Percentiles rank a stretch among this genome's conserved stretches.
Evolutionary conservation across 2,888 invertebrate genomes (phyloP).

Genomic region (Eupithecia inturbata): DNA sequence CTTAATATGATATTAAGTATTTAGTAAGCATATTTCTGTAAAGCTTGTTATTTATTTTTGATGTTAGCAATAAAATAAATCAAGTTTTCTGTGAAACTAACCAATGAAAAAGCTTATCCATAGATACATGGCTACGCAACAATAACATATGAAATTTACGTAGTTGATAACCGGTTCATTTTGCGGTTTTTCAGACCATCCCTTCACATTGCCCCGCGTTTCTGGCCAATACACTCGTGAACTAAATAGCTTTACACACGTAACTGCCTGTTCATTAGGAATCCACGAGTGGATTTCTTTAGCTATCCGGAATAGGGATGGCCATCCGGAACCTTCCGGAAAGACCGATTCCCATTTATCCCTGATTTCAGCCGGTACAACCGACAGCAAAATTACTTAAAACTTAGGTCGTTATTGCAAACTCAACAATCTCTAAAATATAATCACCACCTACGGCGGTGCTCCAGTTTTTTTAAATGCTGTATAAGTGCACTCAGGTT

Average conservation of each 20-base stretch:
- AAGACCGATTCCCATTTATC: slow-evolving; percentile 26
- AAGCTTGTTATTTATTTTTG: no score
- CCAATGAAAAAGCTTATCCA: no score
- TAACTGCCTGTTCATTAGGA: not conserved
- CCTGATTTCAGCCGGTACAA: slow-evolving; percentile 1
- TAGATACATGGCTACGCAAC: no score
- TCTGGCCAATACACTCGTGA: not conserved
- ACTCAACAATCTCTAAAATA: not conserved
- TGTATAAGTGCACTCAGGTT: not conserved
- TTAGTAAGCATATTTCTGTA: no score
- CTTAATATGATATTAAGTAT: no score
- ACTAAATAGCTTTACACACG: not conserved
- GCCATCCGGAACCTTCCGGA: slow-evolving; percentile 3
- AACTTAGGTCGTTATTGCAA: slow-evolving; percentile 2
- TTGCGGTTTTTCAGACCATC: not conserved
- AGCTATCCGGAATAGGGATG: slow-evolving; percentile 32
- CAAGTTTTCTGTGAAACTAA: not conserved
- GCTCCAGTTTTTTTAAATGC: slow-evolving; percentile 2
- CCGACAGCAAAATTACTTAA: slow-evolving; percentile 10
- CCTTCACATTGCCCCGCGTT: not conserved
- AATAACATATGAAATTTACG: not conserved
- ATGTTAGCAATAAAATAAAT: no score
- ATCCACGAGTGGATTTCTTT: slow-evolving; percentile 28
- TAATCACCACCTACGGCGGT: slow-evolving; percentile 7
- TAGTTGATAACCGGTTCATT: not conserved